Percentiles rank a stretch among this genome's conserved stretches.
Evolutionary conservation across 2,797 vertebrate genomes (phyloP).

Genomic region (Poecilia velifera): DNA sequence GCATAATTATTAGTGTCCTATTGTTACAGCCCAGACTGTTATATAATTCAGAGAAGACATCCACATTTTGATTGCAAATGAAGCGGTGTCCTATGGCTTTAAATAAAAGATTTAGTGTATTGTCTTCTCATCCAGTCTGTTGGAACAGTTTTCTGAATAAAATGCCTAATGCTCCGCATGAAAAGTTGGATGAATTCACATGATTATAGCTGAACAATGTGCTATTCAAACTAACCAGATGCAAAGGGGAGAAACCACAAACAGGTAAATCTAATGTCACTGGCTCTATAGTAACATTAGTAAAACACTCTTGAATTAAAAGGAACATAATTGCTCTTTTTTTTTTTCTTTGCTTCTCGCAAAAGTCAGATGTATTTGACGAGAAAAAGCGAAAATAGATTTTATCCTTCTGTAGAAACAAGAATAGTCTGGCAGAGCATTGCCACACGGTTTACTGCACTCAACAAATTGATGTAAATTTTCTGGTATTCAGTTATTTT

Average conservation of each 20-base stretch:
- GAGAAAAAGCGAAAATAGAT: background rate
- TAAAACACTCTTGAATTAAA: background rate
- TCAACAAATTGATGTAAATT: background rate
- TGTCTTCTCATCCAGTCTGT: slow-evolving; percentile 32
- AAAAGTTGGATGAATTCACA: slow-evolving; percentile 6
- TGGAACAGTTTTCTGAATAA: slow-evolving; percentile 7
- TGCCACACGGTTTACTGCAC: background rate
- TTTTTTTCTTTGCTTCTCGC: background rate
- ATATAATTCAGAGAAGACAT: slow-evolving; percentile 60
- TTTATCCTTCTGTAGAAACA: background rate
- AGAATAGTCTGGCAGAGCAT: background rate
- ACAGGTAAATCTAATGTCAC: background rate
- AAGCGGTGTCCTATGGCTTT: slow-evolving; percentile 42
- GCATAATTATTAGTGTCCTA: slow-evolving; percentile 58
- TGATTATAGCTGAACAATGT: background rate
- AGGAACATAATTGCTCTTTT: background rate
- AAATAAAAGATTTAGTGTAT: slow-evolving; percentile 56
- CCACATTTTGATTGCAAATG: slow-evolving; percentile 63
- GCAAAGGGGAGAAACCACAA: slow-evolving; percentile 20
- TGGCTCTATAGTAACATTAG: background rate
- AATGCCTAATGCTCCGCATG: slow-evolving; percentile 12
- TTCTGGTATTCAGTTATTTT: background rate
- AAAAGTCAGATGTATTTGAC: background rate
- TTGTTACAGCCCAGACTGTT: slow-evolving; percentile 55
- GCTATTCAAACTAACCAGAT: background rate